Base-by-base conservation (phyloP, 2,797 vertebrate genomes). In the Anabas testudineus region DNA sequence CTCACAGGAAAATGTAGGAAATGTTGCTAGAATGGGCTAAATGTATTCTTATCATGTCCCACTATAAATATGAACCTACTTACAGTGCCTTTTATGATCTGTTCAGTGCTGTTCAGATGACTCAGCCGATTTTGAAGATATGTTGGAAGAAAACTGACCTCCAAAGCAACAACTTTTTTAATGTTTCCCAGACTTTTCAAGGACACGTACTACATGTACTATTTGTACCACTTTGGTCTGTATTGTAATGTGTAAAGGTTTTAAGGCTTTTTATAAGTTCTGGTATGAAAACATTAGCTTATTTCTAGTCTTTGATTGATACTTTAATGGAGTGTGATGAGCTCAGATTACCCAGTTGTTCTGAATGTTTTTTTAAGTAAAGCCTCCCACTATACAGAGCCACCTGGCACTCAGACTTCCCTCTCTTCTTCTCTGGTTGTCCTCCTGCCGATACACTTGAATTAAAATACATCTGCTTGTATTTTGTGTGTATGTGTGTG, bases 401-500 rank as follows among this genome's bases (percentile, higher is more conserved):
- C 64, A 83, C 84, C 75, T 85, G 75, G 79, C 64, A 46, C 65
- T 41, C 60, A 79, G 49, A 60, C 49, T 56, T 71, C 59, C 59
- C n/a, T n/a, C n/a, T n/a, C n/a, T n/a, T n/a, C 73, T 66, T 68
- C 76, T 77, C 54, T 59, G 55, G 19, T 72, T 49, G 54, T 81
- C 68, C 72, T 83, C 78, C 61, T 15, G 18, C 32, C 51, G 80
- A 86, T 82, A 63, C 34, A 65, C 71, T 87, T 63, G 32, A 82
- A 80, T 58, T 69, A 67, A 87, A 84, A 76, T 83, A 83, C 77
- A 67, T 74, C 73, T 39, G 41, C 47, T 22, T 43, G 21, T 66
- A 53, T 43, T 24, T 32, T 36, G n/a, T 30, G 28, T 30, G 28
- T 7, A 28, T 30, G 5, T 30, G 28, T 63, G 21, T 56, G 67